Base-by-base conservation (phyloP, 2,888 invertebrate genomes). In the Allolobophora icterica region DNA sequence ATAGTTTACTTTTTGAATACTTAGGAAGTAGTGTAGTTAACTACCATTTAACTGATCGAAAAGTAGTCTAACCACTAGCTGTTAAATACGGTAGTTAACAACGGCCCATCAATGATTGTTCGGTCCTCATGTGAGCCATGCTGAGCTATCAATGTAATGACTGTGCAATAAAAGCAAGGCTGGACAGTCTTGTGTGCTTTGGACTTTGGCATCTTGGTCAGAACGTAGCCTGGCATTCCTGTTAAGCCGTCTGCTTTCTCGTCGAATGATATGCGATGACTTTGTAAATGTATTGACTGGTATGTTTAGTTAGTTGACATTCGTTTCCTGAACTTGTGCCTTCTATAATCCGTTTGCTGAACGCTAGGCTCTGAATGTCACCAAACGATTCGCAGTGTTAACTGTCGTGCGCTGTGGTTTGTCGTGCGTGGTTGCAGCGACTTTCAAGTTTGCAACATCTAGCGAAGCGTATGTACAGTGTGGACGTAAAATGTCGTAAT, bases 161-260 rank as follows among this genome's bases (percentile, higher is more conserved):
- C n/a, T 71, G 71, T 71, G 71, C 71, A 71, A 71, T 71, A 71
- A n/a, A 52, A 71, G 30, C n/a, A n/a, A 71, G n/a, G 71, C n/a
- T 71, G 71, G 17, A 71, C 71, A 71, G n/a, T 71, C 52, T 71
- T n/a, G 71, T 71, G 71, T 71, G 71, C n/a, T 30, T 58, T 3
- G 58, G 13, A 58, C 58, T 58, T 52, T 5, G 24, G 52, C 21
- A 71, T 11, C 71, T 8, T 71, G 30, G 71, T 71, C n/a, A n/a
- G 71, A 71, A 71, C n/a, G 30, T 8, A n/a, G 71, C 71, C 30
- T n/a, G 71, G 30, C n/a, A n/a, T 71, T n/a, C n/a, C 71, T n/a
- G 71, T 71, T n/a, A 30, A 11, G 71, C 71, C 71, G 71, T 71
- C 71, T 71, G 71, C 71, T 71, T 71, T n/a, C 71, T n/a, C n/a